A percentile compares a stretch with the other conserved stretches of the same genome.
Conservation (phyloP, 2,113 vertebrate genomes). For the Mirounga angustirostris region DNA sequence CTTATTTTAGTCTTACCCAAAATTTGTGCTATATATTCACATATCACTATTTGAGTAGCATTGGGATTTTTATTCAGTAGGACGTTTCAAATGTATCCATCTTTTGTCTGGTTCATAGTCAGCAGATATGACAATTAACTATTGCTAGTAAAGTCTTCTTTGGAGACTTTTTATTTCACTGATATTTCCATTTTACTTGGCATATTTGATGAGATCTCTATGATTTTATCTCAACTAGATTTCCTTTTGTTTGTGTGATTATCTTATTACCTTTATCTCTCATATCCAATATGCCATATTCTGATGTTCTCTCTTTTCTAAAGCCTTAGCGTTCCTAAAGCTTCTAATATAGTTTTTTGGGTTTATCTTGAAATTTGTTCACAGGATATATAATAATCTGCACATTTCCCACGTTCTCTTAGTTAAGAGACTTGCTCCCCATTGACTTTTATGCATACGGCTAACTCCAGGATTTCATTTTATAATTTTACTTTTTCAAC, state of each 20-base stretch:
- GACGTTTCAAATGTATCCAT: slow-evolving; percentile 77
- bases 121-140: slow-evolving; percentile 76
- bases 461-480: neutral
- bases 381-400: neutral
- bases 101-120: slow-evolving; percentile 74
- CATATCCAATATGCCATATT: neutral
- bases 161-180: neutral
- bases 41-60: slow-evolving; percentile 81
- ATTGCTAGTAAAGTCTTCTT: slow-evolving; percentile 68
- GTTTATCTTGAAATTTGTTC: neutral
- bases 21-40: slow-evolving; percentile 70
- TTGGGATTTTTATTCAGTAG: slow-evolving; percentile 77
- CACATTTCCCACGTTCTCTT: neutral
- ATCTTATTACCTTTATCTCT: slow-evolving; percentile 33
- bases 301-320: neutral
- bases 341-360: neutral
- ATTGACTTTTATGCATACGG: neutral
- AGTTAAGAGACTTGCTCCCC: neutral
- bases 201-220: slow-evolving; percentile 29
- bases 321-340: slow-evolving; percentile 24
- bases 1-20: slow-evolving; percentile 74
- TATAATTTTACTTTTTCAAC: neutral
- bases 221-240: slow-evolving; percentile 1
- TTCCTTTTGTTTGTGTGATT: neutral
- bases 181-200: neutral